A percentile compares a stretch with the other conserved stretches of the same genome.
Conservation (phyloP, 2,113 vertebrate species). For the Potamarius usumacintae region DNA sequence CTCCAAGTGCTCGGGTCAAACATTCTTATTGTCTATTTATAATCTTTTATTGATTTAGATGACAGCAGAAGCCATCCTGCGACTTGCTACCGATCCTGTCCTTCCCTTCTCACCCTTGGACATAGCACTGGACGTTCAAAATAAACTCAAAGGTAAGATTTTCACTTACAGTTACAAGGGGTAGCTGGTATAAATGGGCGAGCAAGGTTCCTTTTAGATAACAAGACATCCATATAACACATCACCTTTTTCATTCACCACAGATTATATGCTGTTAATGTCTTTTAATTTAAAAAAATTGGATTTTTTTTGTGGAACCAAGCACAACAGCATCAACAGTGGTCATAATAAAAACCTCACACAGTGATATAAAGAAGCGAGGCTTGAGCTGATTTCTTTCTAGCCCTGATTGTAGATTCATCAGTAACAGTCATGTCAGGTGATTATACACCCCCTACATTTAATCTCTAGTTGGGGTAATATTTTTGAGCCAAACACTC, state of each 20-base stretch:
- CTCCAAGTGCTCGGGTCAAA: not conserved
- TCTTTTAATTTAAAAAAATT: not conserved
- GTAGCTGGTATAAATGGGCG: not conserved
- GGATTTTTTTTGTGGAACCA: not conserved
- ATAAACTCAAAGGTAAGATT: constrained; percentile 87
- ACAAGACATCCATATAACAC: not conserved
- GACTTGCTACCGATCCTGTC: constrained; percentile 84
- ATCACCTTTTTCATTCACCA: not conserved
- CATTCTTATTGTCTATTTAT: not conserved
- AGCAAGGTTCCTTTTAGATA: not conserved
- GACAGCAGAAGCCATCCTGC: constrained; percentile 86
- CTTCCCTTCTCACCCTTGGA: constrained; percentile 90
- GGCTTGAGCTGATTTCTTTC: not conserved
- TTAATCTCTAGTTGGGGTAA: not conserved
- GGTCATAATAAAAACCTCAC: not conserved
- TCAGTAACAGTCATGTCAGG: not conserved
- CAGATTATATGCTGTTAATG: not conserved
- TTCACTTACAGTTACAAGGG: not conserved
- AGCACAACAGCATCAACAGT: not conserved
- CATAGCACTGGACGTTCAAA: constrained; percentile 88
- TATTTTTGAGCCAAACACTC: not conserved
- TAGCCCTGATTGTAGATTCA: not conserved
- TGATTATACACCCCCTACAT: not conserved
- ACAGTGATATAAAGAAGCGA: not conserved
- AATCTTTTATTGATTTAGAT: constrained; percentile 78